Conservation (phyloP, 1,140 invertebrate genomes). For the Apis laboriosa region DNA sequence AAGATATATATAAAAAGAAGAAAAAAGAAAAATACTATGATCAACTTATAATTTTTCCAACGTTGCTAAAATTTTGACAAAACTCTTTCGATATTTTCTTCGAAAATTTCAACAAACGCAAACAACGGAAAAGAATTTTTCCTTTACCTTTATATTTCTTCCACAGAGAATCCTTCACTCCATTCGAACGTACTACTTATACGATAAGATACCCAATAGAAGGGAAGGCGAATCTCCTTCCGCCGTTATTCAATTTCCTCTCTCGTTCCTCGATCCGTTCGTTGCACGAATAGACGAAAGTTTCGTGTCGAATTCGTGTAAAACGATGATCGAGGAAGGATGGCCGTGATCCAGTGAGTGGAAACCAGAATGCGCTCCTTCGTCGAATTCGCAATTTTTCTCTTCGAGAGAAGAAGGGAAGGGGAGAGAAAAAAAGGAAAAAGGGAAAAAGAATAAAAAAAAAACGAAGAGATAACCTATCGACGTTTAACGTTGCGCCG, state of each 20-base stretch:
- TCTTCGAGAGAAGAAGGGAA: no score
- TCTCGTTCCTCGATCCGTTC: background rate
- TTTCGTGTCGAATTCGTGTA: background rate
- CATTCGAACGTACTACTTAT: background rate
- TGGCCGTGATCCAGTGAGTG: background rate
- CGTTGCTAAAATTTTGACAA: no score
- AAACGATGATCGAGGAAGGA: background rate
- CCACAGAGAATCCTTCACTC: background rate
- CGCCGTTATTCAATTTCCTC: constrained; percentile 24
- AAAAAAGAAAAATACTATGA: no score
- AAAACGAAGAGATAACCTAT: constrained; percentile 27
- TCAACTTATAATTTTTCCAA: no score
- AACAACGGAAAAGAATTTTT: background rate
- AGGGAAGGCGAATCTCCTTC: background rate
- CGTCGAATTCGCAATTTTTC: constrained; percentile 38
- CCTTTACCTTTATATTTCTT: background rate
- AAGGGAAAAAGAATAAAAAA: no score
- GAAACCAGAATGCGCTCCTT: background rate
- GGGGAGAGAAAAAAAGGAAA: no score
- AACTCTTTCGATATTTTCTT: no score
- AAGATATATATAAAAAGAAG: no score
- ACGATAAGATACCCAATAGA: no score
- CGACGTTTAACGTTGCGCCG: constrained; percentile 39
- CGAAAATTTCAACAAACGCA: no score
- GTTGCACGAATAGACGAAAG: background rate